These are phyloP conservation scores for Drosophila rhopaloa DNA, from an alignment of 1,140 invertebrate genomes.

Conservation along the genomic window DNA sequence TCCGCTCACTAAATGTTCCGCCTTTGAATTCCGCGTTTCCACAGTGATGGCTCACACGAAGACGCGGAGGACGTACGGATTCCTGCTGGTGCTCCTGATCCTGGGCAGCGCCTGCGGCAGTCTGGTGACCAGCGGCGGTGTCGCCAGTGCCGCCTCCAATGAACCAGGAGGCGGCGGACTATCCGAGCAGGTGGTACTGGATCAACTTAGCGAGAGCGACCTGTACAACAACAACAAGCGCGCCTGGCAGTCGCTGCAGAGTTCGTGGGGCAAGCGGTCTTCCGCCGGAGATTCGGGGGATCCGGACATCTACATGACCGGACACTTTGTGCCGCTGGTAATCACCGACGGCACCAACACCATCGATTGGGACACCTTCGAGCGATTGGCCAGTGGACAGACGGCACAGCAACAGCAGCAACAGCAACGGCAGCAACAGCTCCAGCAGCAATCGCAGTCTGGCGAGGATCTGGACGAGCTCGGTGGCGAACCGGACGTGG, in stretches of 20 bases:
- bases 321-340: constrained; percentile 74
- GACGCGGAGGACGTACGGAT: constrained; percentile 20
- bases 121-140: constrained; percentile 25
- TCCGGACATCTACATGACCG: constrained; percentile 70
- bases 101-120: constrained; percentile 39
- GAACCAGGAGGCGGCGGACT: constrained; percentile 56
- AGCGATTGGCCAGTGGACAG: constrained; percentile 58
- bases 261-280: constrained; percentile 87
- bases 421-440: background rate
- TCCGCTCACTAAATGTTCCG: background rate
- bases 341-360: constrained; percentile 75
- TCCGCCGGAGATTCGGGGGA: constrained; percentile 15
- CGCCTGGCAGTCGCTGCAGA: constrained; percentile 87
- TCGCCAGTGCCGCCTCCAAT: constrained; percentile 19
- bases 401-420: constrained; percentile 18
- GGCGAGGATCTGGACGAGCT: constrained; percentile 57
- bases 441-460: constrained; percentile 27
- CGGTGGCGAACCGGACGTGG: constrained; percentile 37
- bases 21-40: background rate
- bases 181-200: constrained; percentile 64
- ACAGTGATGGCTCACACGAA: constrained; percentile 50
- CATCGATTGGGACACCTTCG: constrained; percentile 73
- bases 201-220: constrained; percentile 61
- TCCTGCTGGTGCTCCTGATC: constrained; percentile 49
- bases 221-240: constrained; percentile 85